Evolutionary conservation across 2,797 vertebrate genomes (phyloP).

Genomic region (Vipera latastei): DNA sequence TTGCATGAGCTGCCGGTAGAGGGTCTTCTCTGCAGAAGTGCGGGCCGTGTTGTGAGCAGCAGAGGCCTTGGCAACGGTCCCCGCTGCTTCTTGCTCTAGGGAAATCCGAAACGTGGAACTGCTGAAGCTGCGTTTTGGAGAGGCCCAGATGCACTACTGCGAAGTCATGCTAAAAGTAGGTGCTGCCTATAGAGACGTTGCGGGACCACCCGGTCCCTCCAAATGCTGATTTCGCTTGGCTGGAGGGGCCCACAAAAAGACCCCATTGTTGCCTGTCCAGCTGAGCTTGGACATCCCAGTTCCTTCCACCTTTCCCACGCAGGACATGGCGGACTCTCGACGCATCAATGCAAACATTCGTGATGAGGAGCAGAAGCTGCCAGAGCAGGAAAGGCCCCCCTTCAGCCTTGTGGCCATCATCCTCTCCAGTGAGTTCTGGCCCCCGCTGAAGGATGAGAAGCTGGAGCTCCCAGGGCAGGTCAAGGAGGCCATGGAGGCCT

Average conservation of each 20-base stretch:
- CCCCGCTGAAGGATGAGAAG: slow-evolving; percentile 93
- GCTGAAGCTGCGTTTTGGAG: slow-evolving; percentile 94
- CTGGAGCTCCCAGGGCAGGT: slow-evolving; percentile 87
- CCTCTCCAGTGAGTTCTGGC: slow-evolving; percentile 97
- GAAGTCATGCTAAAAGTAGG: slow-evolving; percentile 97
- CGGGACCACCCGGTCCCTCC: not conserved
- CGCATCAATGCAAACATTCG: slow-evolving; percentile 93
- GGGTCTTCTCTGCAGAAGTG: not conserved
- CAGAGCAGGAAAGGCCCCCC: slow-evolving; percentile 80
- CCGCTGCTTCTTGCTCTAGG: slow-evolving; percentile 65
- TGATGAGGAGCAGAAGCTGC: slow-evolving; percentile 87
- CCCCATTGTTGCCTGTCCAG: accelerated
- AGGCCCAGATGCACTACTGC: slow-evolving; percentile 96
- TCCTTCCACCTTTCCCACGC: not conserved
- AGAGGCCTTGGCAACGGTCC: not conserved
- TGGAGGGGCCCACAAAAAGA: not conserved
- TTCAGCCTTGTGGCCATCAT: slow-evolving; percentile 89
- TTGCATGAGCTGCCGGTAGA: too few species aligned
- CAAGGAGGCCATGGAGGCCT: slow-evolving; percentile 87
- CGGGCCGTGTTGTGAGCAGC: too few species aligned
- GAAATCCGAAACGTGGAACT: slow-evolving; percentile 97
- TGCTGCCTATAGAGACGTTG: not conserved
- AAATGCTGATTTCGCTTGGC: not conserved
- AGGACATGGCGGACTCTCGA: slow-evolving; percentile 97
- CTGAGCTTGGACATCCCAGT: not conserved